A percentile compares a stretch with the other conserved stretches of the same genome.
phyloP scores from a whole-genome alignment of 2,113 vertebrate genomes.

The Cyphomyrus discorhynchus region DNA sequence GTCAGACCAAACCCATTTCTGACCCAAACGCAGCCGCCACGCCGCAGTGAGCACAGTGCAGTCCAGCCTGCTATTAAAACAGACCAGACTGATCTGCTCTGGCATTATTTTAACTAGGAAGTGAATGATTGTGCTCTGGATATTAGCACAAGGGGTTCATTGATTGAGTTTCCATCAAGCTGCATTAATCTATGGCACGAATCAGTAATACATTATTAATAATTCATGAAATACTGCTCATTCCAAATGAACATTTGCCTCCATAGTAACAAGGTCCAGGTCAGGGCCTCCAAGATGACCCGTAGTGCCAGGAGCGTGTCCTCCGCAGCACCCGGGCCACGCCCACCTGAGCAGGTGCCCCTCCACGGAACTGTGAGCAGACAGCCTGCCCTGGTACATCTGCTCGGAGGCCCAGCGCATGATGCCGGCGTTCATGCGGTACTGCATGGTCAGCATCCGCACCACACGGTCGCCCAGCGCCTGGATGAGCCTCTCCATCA shows the following conservation, averaged over 20 bases:
- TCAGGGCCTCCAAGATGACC: background rate
- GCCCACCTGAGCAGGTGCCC: conserved; percentile 76
- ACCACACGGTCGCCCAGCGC: conserved; percentile 52
- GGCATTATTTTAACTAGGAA: background rate
- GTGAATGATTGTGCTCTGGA: background rate
- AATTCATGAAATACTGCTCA: background rate
- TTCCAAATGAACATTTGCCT: background rate
- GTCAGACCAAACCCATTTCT: background rate
- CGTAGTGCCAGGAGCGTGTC: background rate
- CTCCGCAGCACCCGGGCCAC: background rate
- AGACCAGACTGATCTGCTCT: background rate
- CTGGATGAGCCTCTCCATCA: conserved; percentile 83
- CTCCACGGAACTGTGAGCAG: conserved; percentile 74
- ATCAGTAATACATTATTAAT: background rate
- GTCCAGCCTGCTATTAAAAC: background rate
- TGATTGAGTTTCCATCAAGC: background rate
- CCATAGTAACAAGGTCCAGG: background rate
- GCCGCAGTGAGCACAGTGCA: background rate
- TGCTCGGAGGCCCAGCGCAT: conserved; percentile 83
- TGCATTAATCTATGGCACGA: background rate
- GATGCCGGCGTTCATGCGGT: conserved; percentile 87
- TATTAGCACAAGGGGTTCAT: background rate
- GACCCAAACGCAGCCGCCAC: background rate
- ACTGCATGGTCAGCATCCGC: conserved; percentile 81
- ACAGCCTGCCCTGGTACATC: conserved; percentile 75